Conservation (phyloP, 64 coral and sea anemone species). For the Astreopora myriophthalma region DNA sequence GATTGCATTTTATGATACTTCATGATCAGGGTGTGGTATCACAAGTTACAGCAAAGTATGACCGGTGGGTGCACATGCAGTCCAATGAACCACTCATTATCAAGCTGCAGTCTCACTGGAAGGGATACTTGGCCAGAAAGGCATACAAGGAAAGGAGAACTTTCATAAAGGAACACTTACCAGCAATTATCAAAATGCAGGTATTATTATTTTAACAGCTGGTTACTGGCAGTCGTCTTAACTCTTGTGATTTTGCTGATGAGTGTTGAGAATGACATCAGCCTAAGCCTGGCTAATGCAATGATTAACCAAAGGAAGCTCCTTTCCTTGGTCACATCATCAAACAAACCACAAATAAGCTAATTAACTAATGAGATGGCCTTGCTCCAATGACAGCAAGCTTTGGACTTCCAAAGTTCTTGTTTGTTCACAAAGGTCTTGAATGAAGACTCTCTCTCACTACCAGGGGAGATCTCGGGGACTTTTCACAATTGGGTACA, state of each 20-base stretch:
- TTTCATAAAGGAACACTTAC: constrained; percentile 95
- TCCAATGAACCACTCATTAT: constrained; percentile 96
- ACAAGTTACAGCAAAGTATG: constrained; percentile 84
- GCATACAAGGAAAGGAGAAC: constrained; percentile 76
- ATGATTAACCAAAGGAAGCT: too few species aligned
- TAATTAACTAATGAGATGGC: too few species aligned
- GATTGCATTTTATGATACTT: not conserved
- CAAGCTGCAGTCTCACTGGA: constrained; percentile 90
- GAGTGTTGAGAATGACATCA: not conserved
- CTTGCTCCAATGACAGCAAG: too few species aligned
- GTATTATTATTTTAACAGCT: constrained; percentile 8
- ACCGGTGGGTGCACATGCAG: constrained; percentile 86
- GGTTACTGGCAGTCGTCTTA: not conserved
- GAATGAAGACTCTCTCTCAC: too few species aligned
- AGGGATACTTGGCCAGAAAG: constrained; percentile 86
- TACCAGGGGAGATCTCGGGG: too few species aligned
- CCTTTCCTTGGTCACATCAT: too few species aligned
- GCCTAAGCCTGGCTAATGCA: too few species aligned
- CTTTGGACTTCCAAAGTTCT: too few species aligned
- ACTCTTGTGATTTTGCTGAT: too few species aligned
- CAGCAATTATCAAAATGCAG: constrained; percentile 98
- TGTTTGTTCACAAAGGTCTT: too few species aligned
- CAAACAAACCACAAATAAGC: too few species aligned
- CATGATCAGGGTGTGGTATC: constrained; percentile 78
- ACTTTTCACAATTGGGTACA: too few species aligned